phyloP scores from a whole-genome alignment of 2,888 invertebrate genomes.

The Branchellion lobata region DNA sequence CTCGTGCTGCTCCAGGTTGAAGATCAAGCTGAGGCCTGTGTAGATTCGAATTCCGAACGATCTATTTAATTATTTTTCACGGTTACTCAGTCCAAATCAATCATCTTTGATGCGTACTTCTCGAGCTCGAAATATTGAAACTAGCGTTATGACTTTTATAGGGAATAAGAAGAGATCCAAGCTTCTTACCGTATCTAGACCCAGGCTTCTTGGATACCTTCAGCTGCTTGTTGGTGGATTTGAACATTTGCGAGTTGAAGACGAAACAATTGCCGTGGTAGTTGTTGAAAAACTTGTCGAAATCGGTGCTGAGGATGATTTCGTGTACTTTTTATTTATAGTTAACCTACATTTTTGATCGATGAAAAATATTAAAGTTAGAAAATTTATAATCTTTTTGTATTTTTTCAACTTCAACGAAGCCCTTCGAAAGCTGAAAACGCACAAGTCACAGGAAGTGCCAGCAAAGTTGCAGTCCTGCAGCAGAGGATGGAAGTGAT shows the following conservation, averaged over 20 bases:
- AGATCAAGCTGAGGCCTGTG: constrained; percentile 47
- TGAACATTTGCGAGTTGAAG: constrained; percentile 46
- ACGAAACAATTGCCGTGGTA: constrained; percentile 50
- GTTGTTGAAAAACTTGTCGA: constrained; percentile 44
- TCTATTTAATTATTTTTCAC: no score
- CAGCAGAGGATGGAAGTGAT: not conserved
- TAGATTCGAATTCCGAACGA: no score
- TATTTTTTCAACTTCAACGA: no score
- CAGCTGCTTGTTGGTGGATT: not conserved
- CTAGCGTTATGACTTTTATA: no score
- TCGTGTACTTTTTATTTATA: no score
- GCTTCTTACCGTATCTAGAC: constrained; percentile 44
- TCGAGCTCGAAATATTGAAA: no score
- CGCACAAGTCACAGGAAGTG: not conserved
- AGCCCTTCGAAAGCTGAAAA: no score
- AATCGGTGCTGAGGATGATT: constrained; percentile 42
- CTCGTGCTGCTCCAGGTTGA: constrained; percentile 50
- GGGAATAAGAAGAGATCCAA: no score
- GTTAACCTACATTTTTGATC: no score
- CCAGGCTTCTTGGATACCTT: constrained; percentile 37
- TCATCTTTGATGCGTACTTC: no score
- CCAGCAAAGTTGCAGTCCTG: not conserved
- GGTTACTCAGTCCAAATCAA: no score
- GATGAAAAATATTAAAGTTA: no score
- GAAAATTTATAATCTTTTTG: not conserved